Percentiles rank a stretch among this genome's conserved stretches.
phyloP scores from a whole-genome alignment of 2,113 vertebrate species.

The Martes martes region DNA sequence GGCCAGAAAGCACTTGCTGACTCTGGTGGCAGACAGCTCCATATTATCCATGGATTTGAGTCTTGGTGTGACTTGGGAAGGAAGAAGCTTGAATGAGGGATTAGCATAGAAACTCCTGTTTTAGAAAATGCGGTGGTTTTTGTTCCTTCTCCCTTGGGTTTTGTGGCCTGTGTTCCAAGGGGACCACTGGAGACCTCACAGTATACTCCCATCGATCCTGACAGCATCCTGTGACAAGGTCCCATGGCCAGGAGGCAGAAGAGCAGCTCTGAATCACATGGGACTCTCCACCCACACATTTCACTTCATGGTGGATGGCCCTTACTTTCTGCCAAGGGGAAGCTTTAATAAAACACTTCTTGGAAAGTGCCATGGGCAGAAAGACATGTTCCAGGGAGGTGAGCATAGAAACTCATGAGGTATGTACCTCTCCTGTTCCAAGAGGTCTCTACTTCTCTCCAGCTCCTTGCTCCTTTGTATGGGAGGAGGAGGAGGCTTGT shows the following conservation, averaged over 20 bases:
- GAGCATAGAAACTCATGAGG: neutral
- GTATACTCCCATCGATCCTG: neutral
- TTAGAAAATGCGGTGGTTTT: neutral
- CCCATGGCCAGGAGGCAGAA: neutral
- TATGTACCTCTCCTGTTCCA: neutral
- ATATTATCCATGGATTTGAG: accelerated
- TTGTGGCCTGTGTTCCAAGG: neutral
- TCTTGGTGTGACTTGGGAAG: neutral
- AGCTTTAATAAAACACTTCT: neutral
- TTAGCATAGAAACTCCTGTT: neutral
- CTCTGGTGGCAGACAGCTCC: accelerated
- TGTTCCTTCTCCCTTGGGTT: neutral
- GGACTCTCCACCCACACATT: accelerated
- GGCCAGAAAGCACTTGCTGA: too few relatives aligned
- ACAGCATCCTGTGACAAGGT: neutral
- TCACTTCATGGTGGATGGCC: neutral
- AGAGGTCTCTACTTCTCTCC: constrained; percentile 12
- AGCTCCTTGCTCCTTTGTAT: neutral
- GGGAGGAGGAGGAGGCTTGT: neutral
- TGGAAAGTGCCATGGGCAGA: neutral
- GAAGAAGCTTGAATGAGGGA: neutral
- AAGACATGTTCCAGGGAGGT: accelerated
- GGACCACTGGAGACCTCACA: neutral
- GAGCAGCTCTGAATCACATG: too few relatives aligned
- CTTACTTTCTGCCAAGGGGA: neutral